Evolutionary conservation across 2,888 invertebrate species (phyloP).

Genomic region (Hyposoter didymator): DNA sequence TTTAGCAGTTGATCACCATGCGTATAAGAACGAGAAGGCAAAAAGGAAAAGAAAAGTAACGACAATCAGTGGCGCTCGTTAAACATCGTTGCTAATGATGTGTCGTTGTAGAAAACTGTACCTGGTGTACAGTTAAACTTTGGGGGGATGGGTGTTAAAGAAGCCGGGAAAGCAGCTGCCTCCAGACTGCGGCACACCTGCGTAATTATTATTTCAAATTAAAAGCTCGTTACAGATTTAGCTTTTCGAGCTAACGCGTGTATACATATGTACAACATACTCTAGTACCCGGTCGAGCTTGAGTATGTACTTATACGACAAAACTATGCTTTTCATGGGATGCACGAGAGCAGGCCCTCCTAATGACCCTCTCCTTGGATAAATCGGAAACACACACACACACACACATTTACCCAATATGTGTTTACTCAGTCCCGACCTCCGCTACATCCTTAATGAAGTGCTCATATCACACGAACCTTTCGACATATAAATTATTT

Average conservation of each 20-base stretch:
- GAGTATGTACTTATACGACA: conserved; percentile 37
- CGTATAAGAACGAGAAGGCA: background rate
- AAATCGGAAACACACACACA: conserved; percentile 27
- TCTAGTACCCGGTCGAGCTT: conserved; percentile 19
- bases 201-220: conserved; percentile 65
- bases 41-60: conserved; percentile 24
- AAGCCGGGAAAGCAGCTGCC: conserved; percentile 36
- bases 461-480: conserved; percentile 27
- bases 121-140: conserved; percentile 31
- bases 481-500: background rate
- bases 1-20: background rate
- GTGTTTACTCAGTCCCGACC: background rate
- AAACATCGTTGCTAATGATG: conserved; percentile 55
- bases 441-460: conserved; percentile 48
- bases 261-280: background rate
- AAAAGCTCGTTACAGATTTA: conserved; percentile 63
- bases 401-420: background rate
- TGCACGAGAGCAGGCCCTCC: conserved; percentile 34
- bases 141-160: conserved; percentile 3
- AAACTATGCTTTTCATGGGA: conserved; percentile 54
- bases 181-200: conserved; percentile 41
- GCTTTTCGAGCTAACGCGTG: conserved; percentile 29
- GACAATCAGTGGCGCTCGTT: conserved; percentile 57
- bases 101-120: conserved; percentile 42
- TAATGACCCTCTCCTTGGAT: conserved; percentile 61